Conservation (phyloP, 2,113 vertebrate species). For the Synodontis membranacea region DNA sequence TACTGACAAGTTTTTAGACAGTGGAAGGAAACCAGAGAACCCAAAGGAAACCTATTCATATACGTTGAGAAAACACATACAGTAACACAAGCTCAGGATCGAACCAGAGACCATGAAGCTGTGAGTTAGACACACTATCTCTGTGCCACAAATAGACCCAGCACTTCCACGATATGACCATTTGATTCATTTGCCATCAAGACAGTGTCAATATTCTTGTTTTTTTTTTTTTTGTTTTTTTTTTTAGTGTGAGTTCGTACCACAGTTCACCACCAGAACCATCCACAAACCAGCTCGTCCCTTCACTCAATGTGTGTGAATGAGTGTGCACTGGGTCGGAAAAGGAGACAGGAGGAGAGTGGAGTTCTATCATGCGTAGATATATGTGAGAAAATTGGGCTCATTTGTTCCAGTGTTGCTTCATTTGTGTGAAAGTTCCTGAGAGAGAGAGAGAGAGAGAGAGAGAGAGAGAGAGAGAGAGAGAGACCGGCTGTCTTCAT, state of each 20-base stretch:
- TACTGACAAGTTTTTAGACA: background rate
- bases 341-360: slow-evolving; percentile 35
- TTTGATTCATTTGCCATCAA: background rate
- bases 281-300: slow-evolving; percentile 45
- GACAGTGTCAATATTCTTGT: background rate
- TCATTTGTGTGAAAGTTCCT: slow-evolving; percentile 69
- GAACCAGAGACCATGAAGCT: background rate
- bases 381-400: slow-evolving; percentile 67
- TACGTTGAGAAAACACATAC: background rate
- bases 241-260: background rate
- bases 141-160: background rate
- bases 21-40: background rate
- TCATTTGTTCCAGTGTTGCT: slow-evolving; percentile 69
- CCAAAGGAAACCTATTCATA: background rate
- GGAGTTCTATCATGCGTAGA: slow-evolving; percentile 57
- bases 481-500: background rate
- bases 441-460: background rate
- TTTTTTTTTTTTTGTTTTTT: background rate
- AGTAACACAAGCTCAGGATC: background rate
- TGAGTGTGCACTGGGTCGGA: slow-evolving; percentile 35
- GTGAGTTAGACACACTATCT: background rate
- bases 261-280: background rate
- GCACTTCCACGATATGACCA: background rate
- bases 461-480: background rate
- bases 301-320: slow-evolving; percentile 34